Percentiles rank a stretch among this genome's conserved stretches.
These are phyloP conservation scores for Troides aeacus DNA, from an alignment of 2,888 invertebrate species.

Conservation along the genomic window DNA sequence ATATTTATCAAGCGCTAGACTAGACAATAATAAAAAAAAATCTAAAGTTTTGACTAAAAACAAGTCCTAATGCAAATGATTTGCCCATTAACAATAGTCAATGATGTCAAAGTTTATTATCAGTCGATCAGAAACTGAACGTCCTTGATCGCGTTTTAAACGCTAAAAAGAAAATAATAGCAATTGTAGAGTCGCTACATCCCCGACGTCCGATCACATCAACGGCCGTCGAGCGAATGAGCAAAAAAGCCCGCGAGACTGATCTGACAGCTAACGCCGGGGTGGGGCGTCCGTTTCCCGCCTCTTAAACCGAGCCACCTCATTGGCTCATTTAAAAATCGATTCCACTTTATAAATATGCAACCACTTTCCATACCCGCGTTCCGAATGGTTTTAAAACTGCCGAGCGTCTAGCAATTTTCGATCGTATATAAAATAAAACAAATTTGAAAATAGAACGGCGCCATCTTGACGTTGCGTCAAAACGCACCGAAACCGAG, in stretches of 20 bases:
- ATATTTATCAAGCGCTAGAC: too few species aligned
- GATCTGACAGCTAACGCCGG: slow-evolving; percentile 66
- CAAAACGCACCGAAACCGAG: slow-evolving; percentile 45
- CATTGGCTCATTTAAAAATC: slow-evolving; percentile 79
- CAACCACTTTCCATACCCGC: slow-evolving; percentile 68
- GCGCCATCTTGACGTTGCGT: slow-evolving; percentile 43
- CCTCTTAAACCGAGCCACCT: slow-evolving; percentile 60
- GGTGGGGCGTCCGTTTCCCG: slow-evolving; percentile 67
- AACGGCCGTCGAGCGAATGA: slow-evolving; percentile 66
- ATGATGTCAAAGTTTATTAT: background rate
- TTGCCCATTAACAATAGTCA: too few species aligned
- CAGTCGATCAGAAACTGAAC: background rate
- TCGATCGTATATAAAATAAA: slow-evolving; percentile 32
- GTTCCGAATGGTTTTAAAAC: slow-evolving; percentile 41
- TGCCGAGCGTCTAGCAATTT: slow-evolving; percentile 31
- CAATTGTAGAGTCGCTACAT: background rate
- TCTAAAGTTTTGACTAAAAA: too few species aligned
- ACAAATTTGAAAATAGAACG: slow-evolving; percentile 42
- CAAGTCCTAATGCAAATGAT: too few species aligned
- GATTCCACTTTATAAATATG: slow-evolving; percentile 80
- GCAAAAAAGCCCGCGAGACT: slow-evolving; percentile 66
- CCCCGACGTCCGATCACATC: slow-evolving; percentile 48
- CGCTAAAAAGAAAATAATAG: background rate
- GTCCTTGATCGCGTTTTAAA: background rate
- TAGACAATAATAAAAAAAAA: too few species aligned